Evolutionary conservation across 2,113 vertebrate genomes (phyloP).

Genomic region (Vidua chalybeata): DNA sequence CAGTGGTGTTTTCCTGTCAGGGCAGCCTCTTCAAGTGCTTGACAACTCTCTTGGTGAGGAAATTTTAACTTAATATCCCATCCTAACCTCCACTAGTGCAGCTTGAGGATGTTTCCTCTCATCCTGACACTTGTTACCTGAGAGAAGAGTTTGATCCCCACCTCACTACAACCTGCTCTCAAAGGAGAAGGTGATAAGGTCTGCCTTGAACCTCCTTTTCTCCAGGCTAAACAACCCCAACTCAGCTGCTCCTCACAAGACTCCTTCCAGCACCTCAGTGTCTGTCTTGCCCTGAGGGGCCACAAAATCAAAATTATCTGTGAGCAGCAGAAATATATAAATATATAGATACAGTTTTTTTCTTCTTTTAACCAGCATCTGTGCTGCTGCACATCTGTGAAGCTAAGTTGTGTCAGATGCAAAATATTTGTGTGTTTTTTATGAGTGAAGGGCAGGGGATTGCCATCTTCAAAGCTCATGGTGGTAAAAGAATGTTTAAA

Average conservation of each 20-base stretch:
- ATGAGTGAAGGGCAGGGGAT: conserved; percentile 37
- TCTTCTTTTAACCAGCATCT: not conserved
- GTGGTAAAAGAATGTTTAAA: conserved; percentile 56
- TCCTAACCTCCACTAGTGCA: not conserved
- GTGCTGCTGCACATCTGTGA: conserved; percentile 14
- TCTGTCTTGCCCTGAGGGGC: too few species aligned
- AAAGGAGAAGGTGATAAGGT: not conserved
- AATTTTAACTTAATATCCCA: not conserved
- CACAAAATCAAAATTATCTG: not conserved
- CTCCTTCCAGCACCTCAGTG: not conserved
- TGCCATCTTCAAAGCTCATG: conserved; percentile 30
- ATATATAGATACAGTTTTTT: too few species aligned
- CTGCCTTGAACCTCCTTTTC: not conserved
- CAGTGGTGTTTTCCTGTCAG: too few species aligned
- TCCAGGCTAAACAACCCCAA: not conserved
- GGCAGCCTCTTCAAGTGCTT: not conserved
- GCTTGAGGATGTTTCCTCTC: not conserved
- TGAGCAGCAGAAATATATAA: not conserved
- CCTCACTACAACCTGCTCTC: not conserved
- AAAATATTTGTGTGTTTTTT: conserved; percentile 52
- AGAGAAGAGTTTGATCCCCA: not conserved
- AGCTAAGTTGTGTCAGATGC: conserved; percentile 13
- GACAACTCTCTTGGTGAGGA: not conserved
- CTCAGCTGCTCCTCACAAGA: not conserved
- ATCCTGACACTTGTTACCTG: not conserved